Conservation (phyloP, 2,888 invertebrate genomes). For the Dolomedes plantarius region DNA sequence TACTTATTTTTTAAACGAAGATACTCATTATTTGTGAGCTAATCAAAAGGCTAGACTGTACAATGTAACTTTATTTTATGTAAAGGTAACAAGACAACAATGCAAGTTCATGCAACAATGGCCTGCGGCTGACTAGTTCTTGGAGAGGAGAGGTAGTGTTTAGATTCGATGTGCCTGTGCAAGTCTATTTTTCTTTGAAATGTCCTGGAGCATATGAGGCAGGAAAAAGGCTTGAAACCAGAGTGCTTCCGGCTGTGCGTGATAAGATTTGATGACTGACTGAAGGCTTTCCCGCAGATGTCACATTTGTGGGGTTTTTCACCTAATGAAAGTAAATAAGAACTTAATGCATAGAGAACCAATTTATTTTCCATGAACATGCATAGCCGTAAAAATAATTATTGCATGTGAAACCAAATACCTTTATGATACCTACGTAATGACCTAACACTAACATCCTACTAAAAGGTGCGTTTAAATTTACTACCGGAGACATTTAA, state of each 20-base stretch:
- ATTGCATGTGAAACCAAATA: no score
- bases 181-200: slow-evolving; percentile 89
- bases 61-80: no score
- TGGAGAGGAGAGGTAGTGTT: slow-evolving; percentile 80
- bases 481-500: no score
- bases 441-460: no score
- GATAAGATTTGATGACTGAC: slow-evolving; percentile 98
- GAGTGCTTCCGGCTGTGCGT: slow-evolving; percentile 99
- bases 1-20: no score
- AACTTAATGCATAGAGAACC: background rate
- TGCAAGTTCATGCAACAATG: background rate
- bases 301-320: slow-evolving; percentile 99
- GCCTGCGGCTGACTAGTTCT: background rate
- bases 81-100: no score
- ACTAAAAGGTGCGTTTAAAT: no score
- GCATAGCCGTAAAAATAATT: no score
- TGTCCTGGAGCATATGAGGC: slow-evolving; percentile 94
- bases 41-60: no score
- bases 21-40: no score
- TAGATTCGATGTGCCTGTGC: slow-evolving; percentile 94
- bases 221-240: slow-evolving; percentile 98
- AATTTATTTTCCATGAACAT: no score
- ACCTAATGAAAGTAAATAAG: slow-evolving; percentile 81
- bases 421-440: no score
- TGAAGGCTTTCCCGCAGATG: slow-evolving; percentile 98